Conservation (phyloP, 2,113 vertebrate genomes). For the Indri indri region DNA sequence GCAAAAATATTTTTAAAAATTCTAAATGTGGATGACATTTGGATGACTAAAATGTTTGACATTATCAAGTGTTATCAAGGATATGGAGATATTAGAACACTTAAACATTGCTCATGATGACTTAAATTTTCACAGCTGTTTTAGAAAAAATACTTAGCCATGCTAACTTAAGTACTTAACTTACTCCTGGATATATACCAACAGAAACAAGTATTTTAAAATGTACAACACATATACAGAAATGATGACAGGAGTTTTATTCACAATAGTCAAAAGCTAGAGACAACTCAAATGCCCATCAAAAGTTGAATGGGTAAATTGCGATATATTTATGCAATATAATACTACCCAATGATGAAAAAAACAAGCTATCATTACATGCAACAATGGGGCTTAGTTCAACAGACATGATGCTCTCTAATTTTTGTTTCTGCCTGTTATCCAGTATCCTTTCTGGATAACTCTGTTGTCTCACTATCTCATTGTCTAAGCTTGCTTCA, state of each 20-base stretch:
- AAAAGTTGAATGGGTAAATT: neutral
- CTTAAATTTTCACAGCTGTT: neutral
- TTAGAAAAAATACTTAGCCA: neutral
- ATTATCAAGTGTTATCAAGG: slow-evolving; percentile 26
- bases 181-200: neutral
- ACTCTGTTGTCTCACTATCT: neutral
- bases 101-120: neutral
- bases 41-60: slow-evolving; percentile 1
- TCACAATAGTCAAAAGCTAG: neutral
- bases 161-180: neutral
- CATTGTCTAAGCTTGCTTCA: neutral
- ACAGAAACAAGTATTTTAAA: neutral
- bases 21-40: slow-evolving; percentile 15
- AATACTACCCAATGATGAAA: neutral
- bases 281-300: neutral
- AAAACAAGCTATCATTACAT: neutral
- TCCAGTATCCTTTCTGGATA: neutral
- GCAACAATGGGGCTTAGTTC: neutral
- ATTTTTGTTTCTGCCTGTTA: neutral
- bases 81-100: neutral
- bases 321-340: neutral
- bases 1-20: neutral
- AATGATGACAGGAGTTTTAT: neutral
- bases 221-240: neutral
- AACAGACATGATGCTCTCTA: neutral